Evolutionary conservation across 1,140 invertebrate genomes (phyloP).

Genomic region (Mesaphorura yosii): DNA sequence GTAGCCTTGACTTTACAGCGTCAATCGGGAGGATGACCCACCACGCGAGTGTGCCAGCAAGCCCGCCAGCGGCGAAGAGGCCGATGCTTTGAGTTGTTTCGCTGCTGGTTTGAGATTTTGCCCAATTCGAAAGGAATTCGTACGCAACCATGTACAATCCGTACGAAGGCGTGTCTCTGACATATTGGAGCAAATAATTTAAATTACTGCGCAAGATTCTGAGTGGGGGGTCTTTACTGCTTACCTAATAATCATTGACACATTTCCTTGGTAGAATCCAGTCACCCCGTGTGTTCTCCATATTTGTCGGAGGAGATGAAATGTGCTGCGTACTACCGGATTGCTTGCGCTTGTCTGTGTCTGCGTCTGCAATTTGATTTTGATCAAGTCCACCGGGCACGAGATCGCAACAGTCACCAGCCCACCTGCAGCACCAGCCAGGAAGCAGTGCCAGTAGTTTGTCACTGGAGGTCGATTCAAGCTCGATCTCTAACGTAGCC

Average conservation of each 20-base stretch:
- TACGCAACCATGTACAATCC: slow-evolving; percentile 51
- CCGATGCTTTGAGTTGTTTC: not conserved
- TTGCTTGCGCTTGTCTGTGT: slow-evolving; percentile 6
- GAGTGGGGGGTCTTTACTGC: too few relatives aligned
- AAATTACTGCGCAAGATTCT: too few relatives aligned
- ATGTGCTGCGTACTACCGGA: too few relatives aligned
- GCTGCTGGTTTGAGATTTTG: too few relatives aligned
- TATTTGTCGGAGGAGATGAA: not conserved
- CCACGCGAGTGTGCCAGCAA: slow-evolving; percentile 49
- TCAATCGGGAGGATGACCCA: slow-evolving; percentile 56
- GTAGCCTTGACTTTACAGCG: slow-evolving; percentile 60
- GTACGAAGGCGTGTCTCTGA: slow-evolving; percentile 50
- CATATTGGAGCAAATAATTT: too few relatives aligned
- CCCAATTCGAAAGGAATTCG: slow-evolving; percentile 29
- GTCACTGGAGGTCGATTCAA: too few relatives aligned
- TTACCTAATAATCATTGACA: not conserved
- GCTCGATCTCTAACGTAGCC: too few relatives aligned
- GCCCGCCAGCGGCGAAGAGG: slow-evolving; percentile 40
- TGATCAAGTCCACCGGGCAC: slow-evolving; percentile 56
- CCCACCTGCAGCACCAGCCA: too few relatives aligned
- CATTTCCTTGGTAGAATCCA: not conserved
- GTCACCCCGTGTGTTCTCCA: not conserved
- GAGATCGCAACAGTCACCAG: too few relatives aligned
- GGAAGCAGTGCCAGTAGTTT: too few relatives aligned
- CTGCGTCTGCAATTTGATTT: slow-evolving; percentile 55